Base-by-base conservation (phyloP, 2,888 invertebrate species). In the Nezara viridula region DNA sequence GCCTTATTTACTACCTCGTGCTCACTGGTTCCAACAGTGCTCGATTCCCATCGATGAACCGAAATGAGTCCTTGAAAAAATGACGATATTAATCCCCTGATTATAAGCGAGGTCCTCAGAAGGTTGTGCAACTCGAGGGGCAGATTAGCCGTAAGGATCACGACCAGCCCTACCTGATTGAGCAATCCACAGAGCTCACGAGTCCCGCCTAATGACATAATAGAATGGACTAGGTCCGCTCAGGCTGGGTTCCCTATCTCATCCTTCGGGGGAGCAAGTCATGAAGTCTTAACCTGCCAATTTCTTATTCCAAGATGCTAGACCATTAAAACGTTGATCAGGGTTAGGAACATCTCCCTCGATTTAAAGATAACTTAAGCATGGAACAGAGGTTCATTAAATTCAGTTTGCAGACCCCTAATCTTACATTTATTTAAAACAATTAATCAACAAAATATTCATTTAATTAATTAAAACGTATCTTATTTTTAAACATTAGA, bases 61-160 rank as follows among this genome's bases (percentile, higher is more conserved):
- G 7, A 37, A 73, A 73, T 32, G 14, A 73, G 66, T 73, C 66
- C 66, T 73, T 73, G 66, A 37, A 37, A 32, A 19, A 2, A 73
- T 73, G 66, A 73, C 66, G 66, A 73, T 73, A 73, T 73, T 37
- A 73, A 73, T 73, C n/a, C 60, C 60, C 66, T 73, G 66, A 73
- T 73, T 19, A 73, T 73, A 73, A 73, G 27, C 66, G 37, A 19
- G 66, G 66, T 73, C 66, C 32, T 21, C 32, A 21, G 21, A 7
- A 7, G 1, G 66, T 73, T 73, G 66, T 73, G 66, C 66, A 73
- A 73, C 32, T 2, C 66, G 32, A 1, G 4, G 19, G 19, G 16
- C 32, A 21, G 37, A 37, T 73, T 32, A 37, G 32, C 66, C 19
- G 3, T 10, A 21, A 73, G 32, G 66, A 32, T 73, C 66, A 73